Evolutionary conservation across 2,888 invertebrate genomes (phyloP), one percentile per base, ranked within the genome.

Genomic region (Lordiphosa andalusiaca): DNA sequence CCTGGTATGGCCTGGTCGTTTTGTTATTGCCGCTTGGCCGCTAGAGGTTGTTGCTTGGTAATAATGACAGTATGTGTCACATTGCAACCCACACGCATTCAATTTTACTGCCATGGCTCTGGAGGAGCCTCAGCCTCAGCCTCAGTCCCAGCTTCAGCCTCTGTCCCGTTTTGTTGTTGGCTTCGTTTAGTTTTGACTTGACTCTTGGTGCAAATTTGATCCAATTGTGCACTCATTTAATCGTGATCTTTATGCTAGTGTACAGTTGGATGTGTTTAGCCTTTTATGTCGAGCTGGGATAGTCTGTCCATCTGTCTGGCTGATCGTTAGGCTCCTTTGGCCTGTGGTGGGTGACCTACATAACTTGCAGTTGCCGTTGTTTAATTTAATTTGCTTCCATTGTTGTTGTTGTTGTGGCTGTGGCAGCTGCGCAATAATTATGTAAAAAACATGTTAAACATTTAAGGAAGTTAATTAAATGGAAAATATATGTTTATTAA

Each of bases 1-100:
- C 37, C 67, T 56, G 70, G 44, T 46, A 35, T 48, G 50, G 39
- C 44, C 47, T 56, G 44, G 53, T 40, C 41, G 60, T 56, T 51
- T 49, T 65, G 59, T 52, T 42, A 16, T 51, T 59, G 69, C 47
- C 47, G 56, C 52, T 30, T 58, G 69, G 66, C 57, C 74, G 74
- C 64, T 70, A 61, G 82, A 73, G 85, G 84, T 70, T 80, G 73
- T 69, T 80, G 72, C 72, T 68, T 84, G 82, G 84, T 85, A 85
- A 86, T 87, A 87, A 84, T 87, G 87, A 80, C 86, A 87, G 82
- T 77, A 86, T 87, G 80, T 87, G 88, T 84, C 86, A 85, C 76
- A 81, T 84, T 73, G 76, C 87, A 84, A 86, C 87, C 85, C 86
- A 87, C 88, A 86, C 81, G 80, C 81, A 84, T 85, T 84, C 84